Base-by-base conservation (phyloP, 2,113 vertebrate genomes). In the Lasiurus cinereus region DNA sequence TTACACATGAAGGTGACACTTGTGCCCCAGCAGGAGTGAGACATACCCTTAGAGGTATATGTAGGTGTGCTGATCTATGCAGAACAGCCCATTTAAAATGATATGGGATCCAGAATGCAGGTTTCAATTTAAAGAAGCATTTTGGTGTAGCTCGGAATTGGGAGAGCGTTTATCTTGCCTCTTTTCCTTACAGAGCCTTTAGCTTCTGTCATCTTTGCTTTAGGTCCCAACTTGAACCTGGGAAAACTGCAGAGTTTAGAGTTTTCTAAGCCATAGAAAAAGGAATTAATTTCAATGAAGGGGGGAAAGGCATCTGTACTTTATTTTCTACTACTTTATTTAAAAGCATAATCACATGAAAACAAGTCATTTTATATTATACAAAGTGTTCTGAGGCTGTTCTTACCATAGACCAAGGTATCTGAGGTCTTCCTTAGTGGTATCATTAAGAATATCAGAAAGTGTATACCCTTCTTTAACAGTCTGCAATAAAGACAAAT, bases 381-480 rank as follows among this genome's bases (percentile, higher is more conserved):
- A 48, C 31, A 39, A 62, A 92, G 6, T 48, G 9, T 89, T 64
- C 66, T 86, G 67, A 88, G 56, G 74, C 21, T 84, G 16, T 93
- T 52, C 97, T 97, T 98, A 99, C 99, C 99, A 96, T 89, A 99
- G 98, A 59, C 96, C 97, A 19, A 99, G 99, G 82, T 96, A 97
- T 85, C 97, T 97, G 92, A 99, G 93, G 94, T 99, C 99, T 24
- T 99, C 99, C 97, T 99, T 99, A 93, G 98, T 99, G 94, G 99
- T 95, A 21, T 99, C 98, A 8, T 98, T 98, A 62, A 99, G 99
- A 92, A 99, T 67, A 95, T 99, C 97, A 14, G 94, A 96, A 93
- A 99, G 98, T 0, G 98, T 99, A 77, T 99, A 99, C 94, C 99
- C 99, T 93, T 99, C 99, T 94, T 98, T 97, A 96, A 98, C 97